These are phyloP conservation scores for Drosophila littoralis DNA, from an alignment of 1,140 invertebrate species.

Conservation along the genomic window DNA sequence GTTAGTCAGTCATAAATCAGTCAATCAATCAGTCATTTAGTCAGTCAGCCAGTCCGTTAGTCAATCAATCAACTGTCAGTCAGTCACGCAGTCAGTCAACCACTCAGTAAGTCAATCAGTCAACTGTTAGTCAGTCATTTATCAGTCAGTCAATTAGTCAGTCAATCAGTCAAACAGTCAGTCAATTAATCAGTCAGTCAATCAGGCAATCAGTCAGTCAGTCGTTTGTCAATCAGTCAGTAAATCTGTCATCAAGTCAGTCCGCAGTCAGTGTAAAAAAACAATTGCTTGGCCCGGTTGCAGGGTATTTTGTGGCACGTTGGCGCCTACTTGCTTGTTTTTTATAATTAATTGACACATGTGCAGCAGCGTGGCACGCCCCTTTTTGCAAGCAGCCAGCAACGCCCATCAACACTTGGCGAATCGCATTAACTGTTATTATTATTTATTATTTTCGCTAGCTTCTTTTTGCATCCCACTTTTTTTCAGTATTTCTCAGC, in stretches of 20 bases:
- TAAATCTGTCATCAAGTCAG: background rate
- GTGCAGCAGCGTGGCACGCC: slow-evolving; percentile 41
- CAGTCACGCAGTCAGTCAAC: too few species aligned
- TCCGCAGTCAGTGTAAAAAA: background rate
- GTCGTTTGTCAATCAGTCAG: too few species aligned
- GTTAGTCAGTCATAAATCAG: too few species aligned
- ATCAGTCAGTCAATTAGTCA: too few species aligned
- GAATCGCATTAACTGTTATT: slow-evolving; percentile 58
- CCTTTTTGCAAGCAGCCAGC: background rate
- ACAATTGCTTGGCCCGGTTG: background rate
- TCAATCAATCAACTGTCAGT: too few species aligned
- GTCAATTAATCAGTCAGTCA: too few species aligned
- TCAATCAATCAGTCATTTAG: too few species aligned
- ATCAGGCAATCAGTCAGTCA: too few species aligned
- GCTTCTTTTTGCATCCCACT: background rate
- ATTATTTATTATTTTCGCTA: slow-evolving; percentile 53
- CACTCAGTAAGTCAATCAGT: too few species aligned
- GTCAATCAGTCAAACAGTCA: too few species aligned
- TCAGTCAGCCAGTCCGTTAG: too few species aligned
- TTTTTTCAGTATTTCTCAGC: slow-evolving; percentile 6
- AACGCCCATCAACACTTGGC: slow-evolving; percentile 51
- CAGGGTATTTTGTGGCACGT: slow-evolving; percentile 12
- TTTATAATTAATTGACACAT: slow-evolving; percentile 75
- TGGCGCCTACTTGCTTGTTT: slow-evolving; percentile 29
- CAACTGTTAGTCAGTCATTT: too few species aligned